Base-by-base conservation (phyloP, 2,797 vertebrate genomes). In the Phoxinus dragarum region DNA sequence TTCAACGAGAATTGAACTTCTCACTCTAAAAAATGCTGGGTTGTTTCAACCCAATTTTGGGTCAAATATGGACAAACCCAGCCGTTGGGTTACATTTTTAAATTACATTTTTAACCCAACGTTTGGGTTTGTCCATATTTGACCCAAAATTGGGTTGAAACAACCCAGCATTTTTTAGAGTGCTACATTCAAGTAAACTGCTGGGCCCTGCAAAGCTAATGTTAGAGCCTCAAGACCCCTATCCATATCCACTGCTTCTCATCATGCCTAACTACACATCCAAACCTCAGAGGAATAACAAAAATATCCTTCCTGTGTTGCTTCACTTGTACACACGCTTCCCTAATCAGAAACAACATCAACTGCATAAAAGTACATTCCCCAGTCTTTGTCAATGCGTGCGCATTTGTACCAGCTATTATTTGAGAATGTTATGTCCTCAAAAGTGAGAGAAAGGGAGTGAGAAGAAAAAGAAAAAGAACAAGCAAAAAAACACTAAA, bases 261-360 rank as follows among this genome's bases (percentile, higher is more conserved):
- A 66, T 36, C 71, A 67, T 47, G 81, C 42, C 17, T 42, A 83
- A 83, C 42, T 56, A 52, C 73, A 31, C 36, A 84, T 34, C 47
- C 61, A 47, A 66, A 8, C 56, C 74, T 69, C 82, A 54, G 61
- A 84, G 82, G 82, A 84, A 68, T 84, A 84, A 84, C 82, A 76
- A 56, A 84, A 84, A 84, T 84, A 78, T 59, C 75, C 74, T 84
- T 27, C 12, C 52, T 78, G 64, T 36, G 38, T 38, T 36, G 82
- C 49, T n/a, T 71, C 34, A 38, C 81, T 14, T 77, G 59, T 72
- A 52, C 40, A 82, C 81, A 83, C 34, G 44, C 72, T 83, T 72
- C 31, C 44, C 10, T 75, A 75, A 83, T 83, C 56, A 75, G 72
- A 83, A 40, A 74, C 81, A 78, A 34, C 27, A 54, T 77, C n/a